Evolutionary conservation across 2,888 invertebrate species (phyloP).

Genomic region (Drosophila vallismaia): DNA sequence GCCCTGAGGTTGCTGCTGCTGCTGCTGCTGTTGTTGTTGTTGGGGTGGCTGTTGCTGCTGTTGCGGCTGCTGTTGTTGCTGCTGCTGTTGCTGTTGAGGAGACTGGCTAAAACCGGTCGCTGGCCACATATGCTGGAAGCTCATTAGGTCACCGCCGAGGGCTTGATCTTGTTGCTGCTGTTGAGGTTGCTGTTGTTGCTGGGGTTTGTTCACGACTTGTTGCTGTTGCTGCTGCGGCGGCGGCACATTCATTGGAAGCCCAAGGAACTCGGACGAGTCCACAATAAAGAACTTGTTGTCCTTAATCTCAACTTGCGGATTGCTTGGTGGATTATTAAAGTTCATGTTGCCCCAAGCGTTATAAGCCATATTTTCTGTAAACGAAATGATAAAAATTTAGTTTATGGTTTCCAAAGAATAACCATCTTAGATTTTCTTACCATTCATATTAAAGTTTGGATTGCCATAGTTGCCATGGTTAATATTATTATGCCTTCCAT

Average conservation of each 20-base stretch:
- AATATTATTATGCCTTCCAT: slow-evolving; percentile 57
- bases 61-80: slow-evolving; percentile 66
- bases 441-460: slow-evolving; percentile 39
- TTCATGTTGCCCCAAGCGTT: slow-evolving; percentile 70
- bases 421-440: not conserved
- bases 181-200: slow-evolving; percentile 74
- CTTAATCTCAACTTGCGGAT: slow-evolving; percentile 74
- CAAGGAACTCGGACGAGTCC: slow-evolving; percentile 83
- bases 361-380: slow-evolving; percentile 22
- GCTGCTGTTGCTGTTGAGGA: slow-evolving; percentile 71
- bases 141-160: slow-evolving; percentile 78
- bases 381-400: not conserved
- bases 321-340: slow-evolving; percentile 63
- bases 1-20: slow-evolving; percentile 48
- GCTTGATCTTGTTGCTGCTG: slow-evolving; percentile 78
- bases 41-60: slow-evolving; percentile 62
- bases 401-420: not conserved
- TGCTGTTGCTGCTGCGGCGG: slow-evolving; percentile 56
- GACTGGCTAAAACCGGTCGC: slow-evolving; percentile 60
- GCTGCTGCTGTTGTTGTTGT: slow-evolving; percentile 57
- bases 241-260: slow-evolving; percentile 82
- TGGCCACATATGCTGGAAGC: slow-evolving; percentile 84
- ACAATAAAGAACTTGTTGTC: slow-evolving; percentile 83
- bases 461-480: slow-evolving; percentile 37
- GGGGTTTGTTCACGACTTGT: slow-evolving; percentile 53